Evolutionary conservation across 2,113 vertebrate genomes (phyloP), one percentile per base, ranked within the genome.

Genomic region (zebrafish (Danio rerio)): DNA sequence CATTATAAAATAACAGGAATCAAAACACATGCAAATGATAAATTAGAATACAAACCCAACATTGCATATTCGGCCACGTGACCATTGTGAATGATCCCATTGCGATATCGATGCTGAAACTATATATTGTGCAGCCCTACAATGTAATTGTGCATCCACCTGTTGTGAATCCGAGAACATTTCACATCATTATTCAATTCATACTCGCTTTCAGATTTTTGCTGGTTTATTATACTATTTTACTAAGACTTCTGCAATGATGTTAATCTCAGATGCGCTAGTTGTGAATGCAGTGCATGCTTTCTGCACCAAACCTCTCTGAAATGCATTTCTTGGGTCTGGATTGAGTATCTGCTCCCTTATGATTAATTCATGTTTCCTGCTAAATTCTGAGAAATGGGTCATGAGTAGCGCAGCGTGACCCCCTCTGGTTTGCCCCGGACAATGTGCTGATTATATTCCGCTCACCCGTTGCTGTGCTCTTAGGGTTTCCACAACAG

Each of bases 401-500:
- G 70, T 82, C 71, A 83, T 70, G 69, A 53, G 62, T 69, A 31
- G 18, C 53, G 16, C 9, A 45, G 50, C 59, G 66, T 72, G 42
- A 80, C 77, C 72, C 65, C 66, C 47, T 31, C 65, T 72, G 52
- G 80, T 80, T 78, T 62, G 61, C 45, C 63, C 74, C 70, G 65
- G 85, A 89, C 85, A 88, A 86, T 85, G 83, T 84, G 81, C 74
- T 80, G 84, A 85, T 88, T 87, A 84, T 88, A 66, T 66, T 79
- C 47, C 62, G 21, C 12, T 66, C 16, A 21, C 2, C 31, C 16
- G 47, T 66, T 66, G 49, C 49, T 52, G 59, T 66, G 61, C 76
- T 79, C 62, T 79, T 53, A 66, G 21, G 31, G 76, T 79, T 79
- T 79, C 62, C 76, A 79, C 21, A 15, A 42, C 76, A n/a, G 62